A percentile compares a stretch with the other conserved stretches of the same genome.
phyloP scores from a whole-genome alignment of 2,113 vertebrate species.

The Lepus americanus region DNA sequence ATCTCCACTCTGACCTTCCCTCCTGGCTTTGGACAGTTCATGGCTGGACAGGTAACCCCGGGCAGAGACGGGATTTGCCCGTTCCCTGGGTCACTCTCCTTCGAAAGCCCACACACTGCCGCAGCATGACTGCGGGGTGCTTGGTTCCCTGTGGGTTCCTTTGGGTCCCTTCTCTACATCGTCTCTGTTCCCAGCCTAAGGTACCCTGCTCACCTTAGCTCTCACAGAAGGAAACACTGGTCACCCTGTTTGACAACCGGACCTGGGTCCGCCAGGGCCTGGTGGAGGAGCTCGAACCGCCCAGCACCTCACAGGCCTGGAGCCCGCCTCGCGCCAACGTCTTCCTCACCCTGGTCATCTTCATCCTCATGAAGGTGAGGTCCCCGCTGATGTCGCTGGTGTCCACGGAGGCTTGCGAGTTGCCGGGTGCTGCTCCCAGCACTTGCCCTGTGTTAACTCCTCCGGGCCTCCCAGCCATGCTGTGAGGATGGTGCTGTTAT shows the following conservation, averaged over 20 bases:
- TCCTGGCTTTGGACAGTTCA: constrained; percentile 97
- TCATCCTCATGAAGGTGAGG: constrained; percentile 98
- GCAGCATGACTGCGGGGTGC: background rate
- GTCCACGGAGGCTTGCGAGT: accelerated
- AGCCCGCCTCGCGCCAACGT: constrained; percentile 94
- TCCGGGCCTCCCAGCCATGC: background rate
- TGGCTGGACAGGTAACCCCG: constrained; percentile 95
- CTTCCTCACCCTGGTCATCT: constrained; percentile 96
- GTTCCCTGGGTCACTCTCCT: background rate
- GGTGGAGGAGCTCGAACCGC: constrained; percentile 93
- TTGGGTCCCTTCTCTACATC: background rate
- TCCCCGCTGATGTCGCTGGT: accelerated
- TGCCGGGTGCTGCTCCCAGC: background rate
- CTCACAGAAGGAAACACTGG: constrained; percentile 97
- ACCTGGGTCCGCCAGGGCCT: constrained; percentile 96
- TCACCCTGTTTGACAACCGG: constrained; percentile 96
- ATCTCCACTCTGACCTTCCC: constrained; percentile 97
- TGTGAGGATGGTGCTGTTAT: background rate
- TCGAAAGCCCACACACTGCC: background rate
- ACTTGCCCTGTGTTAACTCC: background rate
- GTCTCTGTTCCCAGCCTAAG: background rate
- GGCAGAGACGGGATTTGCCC: background rate
- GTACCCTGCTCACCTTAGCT: constrained; percentile 87
- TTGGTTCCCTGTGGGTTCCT: background rate
- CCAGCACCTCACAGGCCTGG: constrained; percentile 94